Conservation (phyloP, 2,888 invertebrate species). For the Dione vanillae region DNA sequence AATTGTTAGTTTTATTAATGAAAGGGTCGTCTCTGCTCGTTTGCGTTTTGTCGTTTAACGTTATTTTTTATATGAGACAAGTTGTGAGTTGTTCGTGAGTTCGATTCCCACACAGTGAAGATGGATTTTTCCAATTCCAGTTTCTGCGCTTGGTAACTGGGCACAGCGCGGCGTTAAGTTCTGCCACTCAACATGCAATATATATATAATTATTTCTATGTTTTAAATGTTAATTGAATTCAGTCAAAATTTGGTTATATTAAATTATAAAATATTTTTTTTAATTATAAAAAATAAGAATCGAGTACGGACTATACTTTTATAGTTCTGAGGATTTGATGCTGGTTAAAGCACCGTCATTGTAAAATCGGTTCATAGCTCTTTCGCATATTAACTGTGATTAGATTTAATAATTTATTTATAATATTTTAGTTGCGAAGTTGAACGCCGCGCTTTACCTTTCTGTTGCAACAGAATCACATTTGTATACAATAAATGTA, state of each 20-base stretch:
- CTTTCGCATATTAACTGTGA: too few relatives aligned
- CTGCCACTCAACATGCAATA: too few relatives aligned
- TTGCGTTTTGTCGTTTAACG: slow-evolving; percentile 39
- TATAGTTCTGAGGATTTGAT: slow-evolving; percentile 44
- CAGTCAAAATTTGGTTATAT: too few relatives aligned
- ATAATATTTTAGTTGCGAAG: not conserved
- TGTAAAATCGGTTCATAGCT: slow-evolving; percentile 53
- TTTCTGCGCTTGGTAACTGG: too few relatives aligned
- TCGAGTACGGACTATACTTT: slow-evolving; percentile 26
- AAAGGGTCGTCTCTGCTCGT: slow-evolving; percentile 54
- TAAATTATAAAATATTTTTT: not conserved
- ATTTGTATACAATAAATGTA: slow-evolving; percentile 10
- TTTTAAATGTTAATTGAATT: too few relatives aligned
- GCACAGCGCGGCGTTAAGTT: too few relatives aligned
- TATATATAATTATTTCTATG: too few relatives aligned
- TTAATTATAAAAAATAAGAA: not conserved
- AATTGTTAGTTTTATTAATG: slow-evolving; percentile 76
- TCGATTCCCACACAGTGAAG: too few relatives aligned
- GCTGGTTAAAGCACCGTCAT: slow-evolving; percentile 57
- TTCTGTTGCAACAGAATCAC: not conserved
- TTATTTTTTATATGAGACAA: too few relatives aligned
- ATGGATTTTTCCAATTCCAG: too few relatives aligned
- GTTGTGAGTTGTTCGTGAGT: too few relatives aligned
- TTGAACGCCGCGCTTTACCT: not conserved
- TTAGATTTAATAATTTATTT: too few relatives aligned